Conservation (phyloP, 2,113 vertebrate species). For the Lepus europaeus region DNA sequence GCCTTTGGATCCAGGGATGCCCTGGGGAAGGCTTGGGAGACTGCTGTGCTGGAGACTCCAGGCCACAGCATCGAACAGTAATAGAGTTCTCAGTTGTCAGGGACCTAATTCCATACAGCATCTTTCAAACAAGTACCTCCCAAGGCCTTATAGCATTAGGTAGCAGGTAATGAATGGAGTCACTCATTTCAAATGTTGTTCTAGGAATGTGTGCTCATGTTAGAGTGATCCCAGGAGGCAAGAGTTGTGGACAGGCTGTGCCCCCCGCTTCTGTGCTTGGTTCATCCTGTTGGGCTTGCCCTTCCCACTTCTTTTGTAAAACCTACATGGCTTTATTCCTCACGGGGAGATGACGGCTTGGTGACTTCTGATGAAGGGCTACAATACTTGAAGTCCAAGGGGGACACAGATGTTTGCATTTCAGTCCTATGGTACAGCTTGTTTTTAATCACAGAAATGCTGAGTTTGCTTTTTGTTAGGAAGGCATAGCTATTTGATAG, state of each 20-base stretch:
- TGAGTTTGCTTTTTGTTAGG: neutral
- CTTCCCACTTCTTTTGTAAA: neutral
- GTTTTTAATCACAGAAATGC: constrained; percentile 55
- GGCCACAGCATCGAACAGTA: neutral
- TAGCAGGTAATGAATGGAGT: constrained; percentile 30
- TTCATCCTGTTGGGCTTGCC: neutral
- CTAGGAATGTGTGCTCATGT: neutral
- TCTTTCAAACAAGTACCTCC: constrained; percentile 14
- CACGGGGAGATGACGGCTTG: neutral
- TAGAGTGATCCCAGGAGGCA: neutral
- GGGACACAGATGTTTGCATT: constrained; percentile 34
- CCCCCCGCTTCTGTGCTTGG: neutral
- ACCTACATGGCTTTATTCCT: neutral
- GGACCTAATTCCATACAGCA: constrained; percentile 24
- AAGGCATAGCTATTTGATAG: neutral
- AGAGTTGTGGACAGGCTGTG: neutral
- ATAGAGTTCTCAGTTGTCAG: constrained; percentile 11
- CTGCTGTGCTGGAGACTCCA: neutral
- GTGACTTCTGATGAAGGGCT: constrained; percentile 50
- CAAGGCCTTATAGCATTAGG: constrained; percentile 38
- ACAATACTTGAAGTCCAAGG: neutral
- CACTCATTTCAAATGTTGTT: constrained; percentile 57
- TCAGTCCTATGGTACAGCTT: neutral
- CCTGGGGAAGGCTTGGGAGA: neutral
- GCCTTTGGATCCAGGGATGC: neutral